Evolutionary conservation across 2,888 invertebrate species (phyloP).

Genomic region (Dasysyrphus tricinctus): DNA sequence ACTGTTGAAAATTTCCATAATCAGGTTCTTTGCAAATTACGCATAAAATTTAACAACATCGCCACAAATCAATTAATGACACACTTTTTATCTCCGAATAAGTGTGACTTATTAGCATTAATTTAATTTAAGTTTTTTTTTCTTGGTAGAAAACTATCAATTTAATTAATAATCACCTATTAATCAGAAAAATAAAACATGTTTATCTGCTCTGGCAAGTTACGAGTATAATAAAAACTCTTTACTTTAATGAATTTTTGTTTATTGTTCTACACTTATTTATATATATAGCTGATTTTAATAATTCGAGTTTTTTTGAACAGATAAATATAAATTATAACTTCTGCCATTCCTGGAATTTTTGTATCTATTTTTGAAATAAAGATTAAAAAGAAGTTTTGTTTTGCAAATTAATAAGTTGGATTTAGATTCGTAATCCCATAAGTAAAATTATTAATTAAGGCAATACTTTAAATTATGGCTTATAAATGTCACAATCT

Average conservation of each 20-base stretch:
- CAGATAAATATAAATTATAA: not conserved
- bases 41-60: slow-evolving; percentile 8
- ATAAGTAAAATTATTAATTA: too few relatives aligned
- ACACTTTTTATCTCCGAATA: slow-evolving; percentile 42
- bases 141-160: not conserved
- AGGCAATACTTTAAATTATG: too few relatives aligned
- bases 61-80: slow-evolving; percentile 21
- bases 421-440: too few relatives aligned
- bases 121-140: not conserved
- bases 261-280: slow-evolving; percentile 14
- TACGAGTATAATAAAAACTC: slow-evolving; percentile 1
- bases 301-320: not conserved
- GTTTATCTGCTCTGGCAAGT: not conserved
- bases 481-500: too few relatives aligned
- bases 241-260: not conserved
- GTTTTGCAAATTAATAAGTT: too few relatives aligned
- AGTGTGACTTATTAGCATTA: slow-evolving; percentile 57
- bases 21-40: slow-evolving; percentile 21
- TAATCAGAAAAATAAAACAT: slow-evolving; percentile 1
- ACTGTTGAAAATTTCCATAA: not conserved
- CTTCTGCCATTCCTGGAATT: not conserved
- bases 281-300: not conserved
- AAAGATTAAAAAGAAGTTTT: too few relatives aligned
- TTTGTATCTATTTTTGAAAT: not conserved
- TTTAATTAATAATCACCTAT: not conserved